These are phyloP conservation scores for Chlamydotis undulata DNA, from an alignment of 2,113 vertebrate species.

Conservation along the genomic window DNA sequence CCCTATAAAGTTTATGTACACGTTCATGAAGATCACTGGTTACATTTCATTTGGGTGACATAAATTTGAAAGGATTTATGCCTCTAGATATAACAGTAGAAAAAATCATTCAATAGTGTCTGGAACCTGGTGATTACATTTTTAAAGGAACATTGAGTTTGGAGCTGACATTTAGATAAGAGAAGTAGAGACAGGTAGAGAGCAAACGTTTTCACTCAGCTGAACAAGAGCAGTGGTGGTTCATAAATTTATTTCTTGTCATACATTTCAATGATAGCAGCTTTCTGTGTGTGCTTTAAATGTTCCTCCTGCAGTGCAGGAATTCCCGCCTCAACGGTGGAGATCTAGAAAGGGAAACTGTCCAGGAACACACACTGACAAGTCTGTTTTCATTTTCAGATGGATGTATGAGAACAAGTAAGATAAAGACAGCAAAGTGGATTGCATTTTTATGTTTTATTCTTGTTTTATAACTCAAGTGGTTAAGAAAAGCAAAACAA, in stretches of 20 bases:
- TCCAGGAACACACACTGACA: background rate
- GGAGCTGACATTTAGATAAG: constrained; percentile 58
- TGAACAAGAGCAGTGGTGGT: constrained; percentile 8
- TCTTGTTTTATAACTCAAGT: background rate
- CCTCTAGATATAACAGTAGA: constrained; percentile 23
- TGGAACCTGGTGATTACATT: constrained; percentile 62
- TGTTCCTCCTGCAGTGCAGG: background rate
- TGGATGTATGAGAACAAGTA: background rate
- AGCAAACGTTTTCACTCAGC: constrained; percentile 28
- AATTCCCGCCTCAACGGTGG: background rate
- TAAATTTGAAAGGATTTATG: constrained; percentile 58
- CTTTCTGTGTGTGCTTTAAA: background rate
- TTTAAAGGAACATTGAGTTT: constrained; percentile 63
- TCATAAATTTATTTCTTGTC: constrained; percentile 53
- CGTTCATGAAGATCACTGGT: background rate
- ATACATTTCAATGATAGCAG: constrained; percentile 3
- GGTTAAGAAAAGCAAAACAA: background rate
- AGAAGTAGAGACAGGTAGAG: constrained; percentile 3
- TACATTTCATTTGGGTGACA: constrained; percentile 44
- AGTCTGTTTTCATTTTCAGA: background rate
- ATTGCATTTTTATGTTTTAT: background rate
- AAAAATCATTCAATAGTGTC: constrained; percentile 45
- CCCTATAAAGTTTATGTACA: background rate
- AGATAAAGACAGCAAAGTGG: background rate
- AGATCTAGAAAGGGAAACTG: background rate